Base-by-base conservation (phyloP, 1,140 invertebrate genomes). In the Drosophila ohnishii region DNA sequence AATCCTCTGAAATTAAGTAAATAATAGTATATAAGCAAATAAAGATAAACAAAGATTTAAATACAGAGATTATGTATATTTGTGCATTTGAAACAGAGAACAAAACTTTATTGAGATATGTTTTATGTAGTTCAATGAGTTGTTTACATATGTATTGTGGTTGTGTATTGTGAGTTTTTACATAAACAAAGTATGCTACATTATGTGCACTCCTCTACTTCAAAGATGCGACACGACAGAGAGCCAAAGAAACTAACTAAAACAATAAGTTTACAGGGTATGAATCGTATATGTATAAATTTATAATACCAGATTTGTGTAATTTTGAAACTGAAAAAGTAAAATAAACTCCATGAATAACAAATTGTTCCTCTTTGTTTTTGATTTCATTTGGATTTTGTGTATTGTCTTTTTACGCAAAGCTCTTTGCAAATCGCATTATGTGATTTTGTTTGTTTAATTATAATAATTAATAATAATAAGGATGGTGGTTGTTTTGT, bases 21-120 rank as follows among this genome's bases (percentile, higher is more conserved):
- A 34, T 10, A 72, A 67, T 67, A 8, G 3, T 9, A 28, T 16
- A 50, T 19, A 35, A 53, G n/a, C 10, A 72, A 61, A 57, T 47
- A 44, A 32, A 35, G 19, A 51, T 25, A 56, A 25, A 53, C 30
- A 40, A 35, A 35, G 28, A 32, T 40, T 14, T 19, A 40, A 47
- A 34, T 39, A 70, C 44, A 62, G 19, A 37, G 5, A 55, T 40
- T 39, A 64, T 60, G 37, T 39, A 34, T 25, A 53, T 39, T 30
- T 53, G 50, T 58, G 83, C 82, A 76, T 78, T 78, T 75, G 75
- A 78, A 90, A 90, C 86, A 90, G 80, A 87, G 62, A 90, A 90
- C 87, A 90, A 75, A 90, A 83, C 82, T 90, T 86, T 90, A 87
- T 90, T 87, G 76, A 70, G 73, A 83, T 82, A 83, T 79, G 65